Percentiles rank a stretch among this genome's conserved stretches.
Evolutionary conservation across 2,797 vertebrate species (phyloP).

Genomic region (Ctenosaura bakeri): DNA sequence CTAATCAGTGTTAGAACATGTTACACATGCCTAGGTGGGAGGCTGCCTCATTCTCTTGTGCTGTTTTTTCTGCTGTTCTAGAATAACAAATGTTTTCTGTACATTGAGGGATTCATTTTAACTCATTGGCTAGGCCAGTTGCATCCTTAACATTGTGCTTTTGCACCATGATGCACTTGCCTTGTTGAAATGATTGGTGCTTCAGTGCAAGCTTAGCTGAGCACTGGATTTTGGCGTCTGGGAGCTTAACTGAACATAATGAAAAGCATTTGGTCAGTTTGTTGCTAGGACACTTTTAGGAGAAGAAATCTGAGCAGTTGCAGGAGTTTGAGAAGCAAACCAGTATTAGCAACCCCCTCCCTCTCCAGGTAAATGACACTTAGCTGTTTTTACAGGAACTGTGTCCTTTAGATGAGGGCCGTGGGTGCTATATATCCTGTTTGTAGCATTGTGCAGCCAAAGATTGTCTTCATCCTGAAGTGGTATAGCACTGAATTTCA

Average conservation of each 20-base stretch:
- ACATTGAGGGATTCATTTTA: background rate
- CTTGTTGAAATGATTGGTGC: background rate
- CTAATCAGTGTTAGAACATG: background rate
- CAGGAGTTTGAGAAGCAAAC: background rate
- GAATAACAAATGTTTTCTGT: background rate
- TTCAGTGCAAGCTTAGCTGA: background rate
- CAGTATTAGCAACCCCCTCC: background rate
- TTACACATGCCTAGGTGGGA: background rate
- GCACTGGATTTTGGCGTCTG: background rate
- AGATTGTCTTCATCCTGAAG: background rate
- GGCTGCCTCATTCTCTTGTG: background rate
- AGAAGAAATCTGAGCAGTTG: background rate
- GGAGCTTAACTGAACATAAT: background rate
- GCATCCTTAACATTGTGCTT: background rate
- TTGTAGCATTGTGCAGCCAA: background rate
- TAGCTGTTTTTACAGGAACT: background rate
- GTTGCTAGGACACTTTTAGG: background rate
- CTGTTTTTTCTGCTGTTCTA: background rate
- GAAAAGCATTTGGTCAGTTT: slow-evolving; percentile 4
- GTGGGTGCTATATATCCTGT: slow-evolving; percentile 26
- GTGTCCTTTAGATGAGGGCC: background rate
- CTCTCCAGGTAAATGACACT: background rate
- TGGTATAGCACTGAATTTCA: background rate
- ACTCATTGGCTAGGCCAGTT: slow-evolving; percentile 3
- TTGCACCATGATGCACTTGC: background rate